Evolutionary conservation across 2,797 vertebrate genomes (phyloP).

Genomic region (Rhinichthys osculus): DNA sequence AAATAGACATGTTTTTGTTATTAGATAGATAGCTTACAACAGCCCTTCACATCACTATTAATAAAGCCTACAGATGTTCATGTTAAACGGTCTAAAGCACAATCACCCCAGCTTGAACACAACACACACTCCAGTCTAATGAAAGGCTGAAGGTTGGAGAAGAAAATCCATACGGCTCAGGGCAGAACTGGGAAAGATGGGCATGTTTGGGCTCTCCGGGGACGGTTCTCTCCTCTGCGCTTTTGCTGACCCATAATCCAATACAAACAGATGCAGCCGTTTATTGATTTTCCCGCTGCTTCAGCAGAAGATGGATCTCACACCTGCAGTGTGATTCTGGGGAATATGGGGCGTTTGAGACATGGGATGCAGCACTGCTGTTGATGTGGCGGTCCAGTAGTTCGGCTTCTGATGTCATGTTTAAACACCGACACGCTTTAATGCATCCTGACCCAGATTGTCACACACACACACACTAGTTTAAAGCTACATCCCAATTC

Average conservation of each 20-base stretch:
- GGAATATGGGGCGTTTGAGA: neutral
- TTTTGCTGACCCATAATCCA: constrained; percentile 75
- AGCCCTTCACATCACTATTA: neutral
- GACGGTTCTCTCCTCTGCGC: constrained; percentile 36
- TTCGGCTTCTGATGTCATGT: neutral
- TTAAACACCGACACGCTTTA: neutral
- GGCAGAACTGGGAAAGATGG: constrained; percentile 36
- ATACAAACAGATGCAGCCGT: constrained; percentile 63
- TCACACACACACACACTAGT: neutral
- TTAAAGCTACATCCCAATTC: no score
- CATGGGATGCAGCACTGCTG: neutral
- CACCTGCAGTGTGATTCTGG: constrained; percentile 40
- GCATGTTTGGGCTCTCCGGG: constrained; percentile 27
- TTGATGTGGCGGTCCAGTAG: neutral
- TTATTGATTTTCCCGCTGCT: constrained; percentile 66
- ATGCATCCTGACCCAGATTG: constrained; percentile 16
- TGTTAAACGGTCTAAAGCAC: neutral
- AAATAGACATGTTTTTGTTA: neutral
- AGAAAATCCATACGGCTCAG: constrained; percentile 34
- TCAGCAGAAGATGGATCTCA: constrained; percentile 41
- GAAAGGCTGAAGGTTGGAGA: constrained; percentile 25
- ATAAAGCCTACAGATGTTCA: neutral
- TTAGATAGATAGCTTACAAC: neutral
- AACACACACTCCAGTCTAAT: constrained; percentile 8
- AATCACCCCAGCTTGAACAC: neutral